Percentiles rank a stretch among this genome's conserved stretches.
phyloP scores from a whole-genome alignment of 2,113 vertebrate genomes.

The Gymnarchus niloticus region DNA sequence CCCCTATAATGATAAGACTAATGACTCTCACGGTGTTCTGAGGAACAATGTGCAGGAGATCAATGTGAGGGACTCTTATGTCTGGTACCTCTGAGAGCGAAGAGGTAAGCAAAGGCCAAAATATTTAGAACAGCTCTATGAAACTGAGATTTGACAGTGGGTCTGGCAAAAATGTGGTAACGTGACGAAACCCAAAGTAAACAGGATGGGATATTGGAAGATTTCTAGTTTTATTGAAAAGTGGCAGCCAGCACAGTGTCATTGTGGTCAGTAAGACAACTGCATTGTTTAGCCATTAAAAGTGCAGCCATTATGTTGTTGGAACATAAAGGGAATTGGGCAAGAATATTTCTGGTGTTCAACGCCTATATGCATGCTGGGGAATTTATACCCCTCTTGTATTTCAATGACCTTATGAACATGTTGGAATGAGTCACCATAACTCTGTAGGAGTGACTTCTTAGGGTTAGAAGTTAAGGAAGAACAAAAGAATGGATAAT shows the following conservation, averaged over 20 bases:
- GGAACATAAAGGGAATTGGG: not conserved
- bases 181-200: conserved; percentile 41
- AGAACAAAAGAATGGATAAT: not conserved
- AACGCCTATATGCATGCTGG: not conserved
- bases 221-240: not conserved
- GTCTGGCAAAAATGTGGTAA: conserved; percentile 40
- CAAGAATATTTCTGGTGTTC: not conserved
- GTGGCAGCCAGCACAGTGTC: not conserved
- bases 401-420: not conserved
- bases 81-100: not conserved
- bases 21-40: not conserved
- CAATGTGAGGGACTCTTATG: not conserved
- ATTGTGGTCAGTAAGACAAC: not conserved
- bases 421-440: not conserved
- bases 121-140: conserved; percentile 15
- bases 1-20: not conserved
- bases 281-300: not conserved
- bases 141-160: conserved; percentile 35
- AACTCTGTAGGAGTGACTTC: not conserved
- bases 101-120: not conserved
- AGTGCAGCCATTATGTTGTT: not conserved
- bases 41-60: not conserved
- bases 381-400: not conserved
- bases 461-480: not conserved
- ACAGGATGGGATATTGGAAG: conserved; percentile 41